Evolutionary conservation across 2,113 vertebrate genomes (phyloP), one percentile per base, ranked within the genome.

Genomic region (Lepisosteus osseus): DNA sequence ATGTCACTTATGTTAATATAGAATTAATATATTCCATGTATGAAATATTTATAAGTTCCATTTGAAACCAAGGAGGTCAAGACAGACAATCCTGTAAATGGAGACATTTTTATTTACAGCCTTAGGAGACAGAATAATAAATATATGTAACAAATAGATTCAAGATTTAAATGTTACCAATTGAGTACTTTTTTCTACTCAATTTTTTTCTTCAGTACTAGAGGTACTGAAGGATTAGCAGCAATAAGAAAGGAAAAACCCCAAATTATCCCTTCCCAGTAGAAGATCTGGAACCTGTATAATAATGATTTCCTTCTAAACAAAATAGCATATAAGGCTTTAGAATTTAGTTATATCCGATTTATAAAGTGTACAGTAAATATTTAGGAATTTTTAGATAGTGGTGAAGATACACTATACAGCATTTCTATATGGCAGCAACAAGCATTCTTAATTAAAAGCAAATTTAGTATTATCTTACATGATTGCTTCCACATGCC

Each of bases 271-370:
- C 29, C 29, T 6, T 29, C 42, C 14, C 11, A 45, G 15, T 12
- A 41, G 14, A 11, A 41, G 7, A 67, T 15, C 71, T 47, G 64
- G 56, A 67, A 56, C 41, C 40, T 15, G 56, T 40, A 41, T 67
- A 68, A 54, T 62, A 73, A 73, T 14, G 56, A 54, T 73, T 73
- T 68, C 56, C 45, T 11, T 54, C 54, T 51, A 56, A 67, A 67
- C 42, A 68, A 29, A 54, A 61, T 17, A 67, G n/a, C n/a, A 29
- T 29, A 29, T 29, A 15, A 61, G 41, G 42, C 17, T 67, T 65
- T 51, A 0, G 47, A 51, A 6, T 51, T 51, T 9, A 5, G 47
- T 51, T 51, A 51, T 5, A 51, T 51, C 29, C 29, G 29, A 29
- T 29, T 29, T 29, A 29, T 29, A 29, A 29, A 29, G 29, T 51